Conservation (phyloP, 2,888 invertebrate species). For the Nematopogon swammerdamellus region DNA sequence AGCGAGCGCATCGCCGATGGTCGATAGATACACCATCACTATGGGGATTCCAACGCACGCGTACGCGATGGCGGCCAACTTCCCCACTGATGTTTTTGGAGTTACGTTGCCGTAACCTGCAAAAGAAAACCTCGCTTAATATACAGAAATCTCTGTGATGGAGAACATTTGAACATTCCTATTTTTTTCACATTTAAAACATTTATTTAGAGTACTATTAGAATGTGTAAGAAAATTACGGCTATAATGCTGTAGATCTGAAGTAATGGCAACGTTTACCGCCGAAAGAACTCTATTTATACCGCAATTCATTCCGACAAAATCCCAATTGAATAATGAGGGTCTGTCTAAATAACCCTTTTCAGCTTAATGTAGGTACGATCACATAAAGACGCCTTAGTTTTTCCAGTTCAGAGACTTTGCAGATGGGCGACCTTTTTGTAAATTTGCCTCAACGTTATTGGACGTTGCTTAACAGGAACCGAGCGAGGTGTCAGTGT, state of each 20-base stretch:
- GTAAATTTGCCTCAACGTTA: neutral
- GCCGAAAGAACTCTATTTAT: no score
- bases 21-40: slow-evolving; percentile 83
- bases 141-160: no score
- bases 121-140: no score
- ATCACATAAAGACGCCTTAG: neutral
- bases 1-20: slow-evolving; percentile 83
- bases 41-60: slow-evolving; percentile 85
- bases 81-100: slow-evolving; percentile 76
- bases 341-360: neutral
- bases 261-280: no score
- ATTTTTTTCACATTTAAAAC: no score
- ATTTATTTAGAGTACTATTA: no score
- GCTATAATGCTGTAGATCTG: no score
- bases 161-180: no score
- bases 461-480: neutral
- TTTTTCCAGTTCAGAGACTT: neutral
- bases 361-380: neutral
- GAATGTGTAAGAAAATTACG: no score
- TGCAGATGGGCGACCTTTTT: neutral
- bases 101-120: slow-evolving; percentile 83
- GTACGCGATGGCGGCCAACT: slow-evolving; percentile 78
- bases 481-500: no score
- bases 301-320: neutral
- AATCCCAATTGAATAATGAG: neutral